phyloP scores from a whole-genome alignment of 2,888 invertebrate species.

The Hypercompe scribonia region DNA sequence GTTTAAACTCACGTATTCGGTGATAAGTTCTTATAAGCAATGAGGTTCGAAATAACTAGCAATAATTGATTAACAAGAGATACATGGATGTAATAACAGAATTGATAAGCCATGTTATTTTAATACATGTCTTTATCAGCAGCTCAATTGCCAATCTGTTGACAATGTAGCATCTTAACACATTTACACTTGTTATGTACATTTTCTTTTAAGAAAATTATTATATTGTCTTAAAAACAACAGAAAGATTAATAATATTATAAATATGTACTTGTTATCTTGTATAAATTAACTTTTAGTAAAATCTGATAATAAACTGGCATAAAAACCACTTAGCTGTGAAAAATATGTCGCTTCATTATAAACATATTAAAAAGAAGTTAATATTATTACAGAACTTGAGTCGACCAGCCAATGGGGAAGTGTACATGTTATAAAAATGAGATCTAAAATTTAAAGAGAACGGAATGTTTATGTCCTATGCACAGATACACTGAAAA shows the following conservation, averaged over 20 bases:
- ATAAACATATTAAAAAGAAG: background rate
- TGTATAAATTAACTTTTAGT: background rate
- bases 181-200: background rate
- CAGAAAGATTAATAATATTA: background rate
- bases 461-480: background rate
- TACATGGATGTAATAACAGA: background rate
- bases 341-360: background rate
- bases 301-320: background rate
- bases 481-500: constrained; percentile 3
- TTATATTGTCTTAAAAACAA: background rate
- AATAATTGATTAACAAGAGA: background rate
- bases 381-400: background rate
- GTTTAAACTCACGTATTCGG: background rate
- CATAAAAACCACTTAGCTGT: background rate
- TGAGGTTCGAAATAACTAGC: background rate
- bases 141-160: background rate
- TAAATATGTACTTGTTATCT: background rate
- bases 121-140: background rate
- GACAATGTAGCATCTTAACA: background rate
- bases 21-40: background rate
- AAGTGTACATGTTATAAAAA: background rate
- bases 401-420: background rate
- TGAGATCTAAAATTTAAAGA: background rate
- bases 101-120: background rate
- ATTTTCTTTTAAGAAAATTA: background rate